These are phyloP conservation scores for Callinectes sapidus DNA, from an alignment of 2,888 invertebrate species.

Conservation along the genomic window DNA sequence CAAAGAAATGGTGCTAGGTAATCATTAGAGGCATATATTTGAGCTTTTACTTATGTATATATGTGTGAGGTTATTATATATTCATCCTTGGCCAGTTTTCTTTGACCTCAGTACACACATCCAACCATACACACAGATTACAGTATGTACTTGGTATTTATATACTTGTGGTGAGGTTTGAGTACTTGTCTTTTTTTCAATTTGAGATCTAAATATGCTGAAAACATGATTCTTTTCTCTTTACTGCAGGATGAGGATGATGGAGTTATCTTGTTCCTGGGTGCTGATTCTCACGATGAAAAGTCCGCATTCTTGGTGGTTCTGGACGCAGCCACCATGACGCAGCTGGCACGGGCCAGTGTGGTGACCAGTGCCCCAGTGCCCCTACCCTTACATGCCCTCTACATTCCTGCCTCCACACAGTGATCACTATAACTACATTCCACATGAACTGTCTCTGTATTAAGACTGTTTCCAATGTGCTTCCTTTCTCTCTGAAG, in stretches of 20 bases:
- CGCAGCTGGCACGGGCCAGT: conserved; percentile 60
- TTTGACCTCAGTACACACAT: no score
- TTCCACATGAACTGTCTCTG: not conserved
- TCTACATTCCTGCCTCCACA: conserved; percentile 46
- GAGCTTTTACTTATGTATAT: no score
- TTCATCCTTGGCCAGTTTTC: no score
- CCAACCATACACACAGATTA: no score
- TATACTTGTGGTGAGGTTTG: no score
- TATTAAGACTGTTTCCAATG: not conserved
- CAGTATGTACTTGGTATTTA: no score
- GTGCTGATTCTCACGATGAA: conserved; percentile 57
- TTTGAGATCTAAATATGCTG: no score
- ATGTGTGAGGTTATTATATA: no score
- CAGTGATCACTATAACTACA: not conserved
- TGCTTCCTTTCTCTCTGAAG: not conserved
- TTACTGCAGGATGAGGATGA: conserved; percentile 69
- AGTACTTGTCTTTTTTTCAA: no score
- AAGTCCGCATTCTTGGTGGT: conserved; percentile 57
- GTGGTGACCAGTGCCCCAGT: conserved; percentile 58
- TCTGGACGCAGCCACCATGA: conserved; percentile 67
- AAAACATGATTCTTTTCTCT: not conserved
- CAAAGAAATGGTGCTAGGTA: no score
- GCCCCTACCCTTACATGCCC: conserved; percentile 69
- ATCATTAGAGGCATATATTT: no score
- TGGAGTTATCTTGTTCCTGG: conserved; percentile 61